Percentiles rank a stretch among this genome's conserved stretches.
These are phyloP conservation scores for Chaetogeoica ovagalla DNA, from an alignment of 2,888 invertebrate species.

Conservation along the genomic window DNA sequence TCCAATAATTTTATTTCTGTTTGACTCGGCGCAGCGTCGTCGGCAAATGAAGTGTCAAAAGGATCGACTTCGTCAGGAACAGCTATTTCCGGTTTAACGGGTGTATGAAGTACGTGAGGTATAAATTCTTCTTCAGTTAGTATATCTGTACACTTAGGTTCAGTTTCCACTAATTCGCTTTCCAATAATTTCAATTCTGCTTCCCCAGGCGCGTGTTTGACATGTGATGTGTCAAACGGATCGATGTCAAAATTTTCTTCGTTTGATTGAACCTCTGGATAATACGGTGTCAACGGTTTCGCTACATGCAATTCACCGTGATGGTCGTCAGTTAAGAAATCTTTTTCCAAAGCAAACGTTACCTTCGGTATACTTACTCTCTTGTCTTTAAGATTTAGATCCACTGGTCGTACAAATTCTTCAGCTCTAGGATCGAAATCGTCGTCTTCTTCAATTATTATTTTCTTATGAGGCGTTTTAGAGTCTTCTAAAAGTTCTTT, in stretches of 20 bases:
- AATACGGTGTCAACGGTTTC: constrained; percentile 82
- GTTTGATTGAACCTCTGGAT: constrained; percentile 61
- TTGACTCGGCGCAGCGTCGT: constrained; percentile 74
- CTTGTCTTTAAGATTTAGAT: constrained; percentile 52
- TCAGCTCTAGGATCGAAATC: constrained; percentile 81
- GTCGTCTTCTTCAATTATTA: constrained; percentile 64
- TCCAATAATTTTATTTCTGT: constrained; percentile 79
- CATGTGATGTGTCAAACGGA: constrained; percentile 71
- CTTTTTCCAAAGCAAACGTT: constrained; percentile 61
- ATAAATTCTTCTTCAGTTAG: constrained; percentile 56
- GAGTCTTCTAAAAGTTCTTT: constrained; percentile 67
- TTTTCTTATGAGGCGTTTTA: constrained; percentile 57
- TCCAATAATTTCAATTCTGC: constrained; percentile 66
- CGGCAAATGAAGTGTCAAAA: constrained; percentile 84
- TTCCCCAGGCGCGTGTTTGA: constrained; percentile 64
- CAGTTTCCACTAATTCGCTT: constrained; percentile 60
- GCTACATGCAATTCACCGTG: constrained; percentile 66
- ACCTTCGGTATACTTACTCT: constrained; percentile 56
- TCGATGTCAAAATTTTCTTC: constrained; percentile 61
- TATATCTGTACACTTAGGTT: constrained; percentile 60
- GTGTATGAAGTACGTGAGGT: constrained; percentile 56
- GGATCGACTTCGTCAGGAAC: constrained; percentile 68
- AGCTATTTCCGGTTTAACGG: constrained; percentile 56
- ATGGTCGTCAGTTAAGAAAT: constrained; percentile 63
- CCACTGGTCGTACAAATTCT: constrained; percentile 59